phyloP scores from a whole-genome alignment of 2,888 invertebrate species.

The Troglohyphantes excavatus region DNA sequence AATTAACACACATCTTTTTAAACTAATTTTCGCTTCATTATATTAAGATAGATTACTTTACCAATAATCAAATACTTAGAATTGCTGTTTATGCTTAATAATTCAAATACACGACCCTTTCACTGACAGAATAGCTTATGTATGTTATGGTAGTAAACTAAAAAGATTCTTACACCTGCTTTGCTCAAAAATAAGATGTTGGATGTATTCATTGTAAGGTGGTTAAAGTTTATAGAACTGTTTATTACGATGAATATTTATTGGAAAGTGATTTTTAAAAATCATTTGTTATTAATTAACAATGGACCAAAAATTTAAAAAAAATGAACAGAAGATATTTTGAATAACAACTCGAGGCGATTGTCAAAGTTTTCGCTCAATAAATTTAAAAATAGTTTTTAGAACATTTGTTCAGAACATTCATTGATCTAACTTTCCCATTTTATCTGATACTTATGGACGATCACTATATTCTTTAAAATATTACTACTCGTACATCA shows the following conservation, averaged over 20 bases:
- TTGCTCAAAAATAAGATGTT: slow-evolving; percentile 67
- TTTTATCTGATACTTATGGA: too few relatives aligned
- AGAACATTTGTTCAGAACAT: too few relatives aligned
- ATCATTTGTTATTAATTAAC: not conserved
- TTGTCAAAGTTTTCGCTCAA: too few relatives aligned
- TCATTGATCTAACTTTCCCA: too few relatives aligned
- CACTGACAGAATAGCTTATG: not conserved
- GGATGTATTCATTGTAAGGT: slow-evolving; percentile 32
- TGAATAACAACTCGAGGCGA: not conserved
- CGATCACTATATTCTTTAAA: too few relatives aligned
- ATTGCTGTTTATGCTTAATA: not conserved
- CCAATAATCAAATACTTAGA: not conserved
- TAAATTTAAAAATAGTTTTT: too few relatives aligned
- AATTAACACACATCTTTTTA: too few relatives aligned
- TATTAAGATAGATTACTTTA: too few relatives aligned
- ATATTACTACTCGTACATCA: too few relatives aligned
- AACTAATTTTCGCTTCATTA: too few relatives aligned
- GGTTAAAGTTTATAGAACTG: slow-evolving; percentile 39
- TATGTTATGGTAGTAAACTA: slow-evolving; percentile 41
- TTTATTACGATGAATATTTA: slow-evolving; percentile 7
- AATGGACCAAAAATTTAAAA: slow-evolving; percentile 46
- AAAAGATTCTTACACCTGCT: slow-evolving; percentile 67
- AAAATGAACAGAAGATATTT: slow-evolving; percentile 5
- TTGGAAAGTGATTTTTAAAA: slow-evolving; percentile 8
- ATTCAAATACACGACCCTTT: too few relatives aligned